A percentile compares a stretch with the other conserved stretches of the same genome.
Evolutionary conservation across 2,797 vertebrate genomes (phyloP).

Genomic region (Lemur catta): DNA sequence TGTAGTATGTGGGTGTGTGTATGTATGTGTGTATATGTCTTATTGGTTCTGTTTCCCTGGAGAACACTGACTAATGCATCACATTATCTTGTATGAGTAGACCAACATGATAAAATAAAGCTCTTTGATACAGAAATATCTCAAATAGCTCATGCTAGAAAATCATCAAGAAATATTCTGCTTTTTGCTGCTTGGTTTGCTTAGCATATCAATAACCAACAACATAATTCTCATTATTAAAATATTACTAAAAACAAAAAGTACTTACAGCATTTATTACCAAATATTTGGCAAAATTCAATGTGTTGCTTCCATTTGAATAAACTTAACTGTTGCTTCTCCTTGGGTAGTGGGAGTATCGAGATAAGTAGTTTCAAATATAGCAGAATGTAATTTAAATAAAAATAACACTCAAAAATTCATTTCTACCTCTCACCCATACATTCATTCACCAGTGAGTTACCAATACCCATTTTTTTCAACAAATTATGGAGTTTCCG

Average conservation of each 20-base stretch:
- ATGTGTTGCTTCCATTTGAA: conserved; percentile 40
- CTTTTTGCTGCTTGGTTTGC: conserved; percentile 47
- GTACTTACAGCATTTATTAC: conserved; percentile 39
- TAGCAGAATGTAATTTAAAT: neutral
- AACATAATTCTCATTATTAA: conserved; percentile 38
- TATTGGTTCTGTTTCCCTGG: neutral
- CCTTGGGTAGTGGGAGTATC: neutral
- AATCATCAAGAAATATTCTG: conserved; percentile 40
- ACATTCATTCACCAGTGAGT: neutral
- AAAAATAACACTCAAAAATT: conserved; percentile 1
- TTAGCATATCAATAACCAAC: conserved; percentile 1
- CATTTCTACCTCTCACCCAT: neutral
- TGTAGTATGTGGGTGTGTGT: too few relatives aligned
- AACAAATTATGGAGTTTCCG: neutral
- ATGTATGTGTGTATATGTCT: neutral
- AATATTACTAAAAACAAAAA: conserved; percentile 48
- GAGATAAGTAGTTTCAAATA: conserved; percentile 1
- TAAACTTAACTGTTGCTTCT: neutral
- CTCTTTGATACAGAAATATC: neutral
- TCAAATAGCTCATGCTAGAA: neutral
- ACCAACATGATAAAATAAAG: neutral
- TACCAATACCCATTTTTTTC: neutral
- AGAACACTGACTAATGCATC: neutral
- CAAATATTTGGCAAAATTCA: conserved; percentile 42
- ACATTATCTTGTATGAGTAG: neutral